Evolutionary conservation across 1,140 invertebrate species (phyloP).

Genomic region (Pteromalus puparum): DNA sequence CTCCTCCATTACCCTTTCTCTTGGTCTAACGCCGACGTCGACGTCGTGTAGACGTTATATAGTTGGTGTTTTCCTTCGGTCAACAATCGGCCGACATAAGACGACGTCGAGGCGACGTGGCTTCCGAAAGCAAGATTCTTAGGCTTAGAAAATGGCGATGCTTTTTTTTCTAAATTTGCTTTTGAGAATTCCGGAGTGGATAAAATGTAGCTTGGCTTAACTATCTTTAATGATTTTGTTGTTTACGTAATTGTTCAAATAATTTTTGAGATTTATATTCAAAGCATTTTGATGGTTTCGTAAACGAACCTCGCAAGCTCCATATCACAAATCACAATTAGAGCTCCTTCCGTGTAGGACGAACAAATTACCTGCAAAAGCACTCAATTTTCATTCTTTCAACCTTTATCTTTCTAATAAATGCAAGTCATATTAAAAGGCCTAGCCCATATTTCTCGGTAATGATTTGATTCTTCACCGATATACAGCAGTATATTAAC

Average conservation of each 20-base stretch:
- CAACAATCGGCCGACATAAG: not conserved
- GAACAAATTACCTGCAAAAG: not conserved
- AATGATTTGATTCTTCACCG: constrained; percentile 17
- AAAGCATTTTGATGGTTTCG: too few relatives aligned
- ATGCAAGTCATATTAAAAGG: constrained; percentile 30
- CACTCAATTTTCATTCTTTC: constrained; percentile 28
- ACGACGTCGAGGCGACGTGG: not conserved
- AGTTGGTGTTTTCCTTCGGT: not conserved
- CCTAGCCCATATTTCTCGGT: constrained; percentile 37
- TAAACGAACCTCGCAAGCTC: not conserved
- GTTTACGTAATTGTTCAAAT: too few relatives aligned
- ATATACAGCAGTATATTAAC: not conserved
- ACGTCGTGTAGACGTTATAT: not conserved
- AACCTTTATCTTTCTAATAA: constrained; percentile 31
- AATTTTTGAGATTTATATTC: too few relatives aligned
- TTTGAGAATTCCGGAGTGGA: too few relatives aligned
- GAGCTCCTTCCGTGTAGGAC: not conserved
- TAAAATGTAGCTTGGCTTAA: too few relatives aligned
- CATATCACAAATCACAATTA: constrained; percentile 22
- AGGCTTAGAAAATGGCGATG: too few relatives aligned
- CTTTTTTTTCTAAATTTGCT: too few relatives aligned
- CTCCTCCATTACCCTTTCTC: not conserved
- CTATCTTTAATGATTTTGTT: too few relatives aligned
- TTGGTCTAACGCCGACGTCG: not conserved
- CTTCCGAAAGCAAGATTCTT: not conserved